Evolutionary conservation across 1,140 invertebrate genomes (phyloP), one percentile per base, ranked within the genome.

Genomic region (Hermetia illucens): DNA sequence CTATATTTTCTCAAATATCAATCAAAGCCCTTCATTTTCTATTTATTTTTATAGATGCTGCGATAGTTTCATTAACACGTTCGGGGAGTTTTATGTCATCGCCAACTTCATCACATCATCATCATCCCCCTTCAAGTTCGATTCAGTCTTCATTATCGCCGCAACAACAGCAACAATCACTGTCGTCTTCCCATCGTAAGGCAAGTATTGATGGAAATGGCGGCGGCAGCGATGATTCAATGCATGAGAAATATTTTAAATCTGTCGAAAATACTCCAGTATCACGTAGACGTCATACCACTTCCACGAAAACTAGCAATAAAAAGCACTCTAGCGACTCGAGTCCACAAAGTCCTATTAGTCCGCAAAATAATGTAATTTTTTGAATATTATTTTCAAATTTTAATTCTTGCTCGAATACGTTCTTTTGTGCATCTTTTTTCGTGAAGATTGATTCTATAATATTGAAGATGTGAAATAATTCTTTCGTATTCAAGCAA

Each of bases 181-280:
- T n/a, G n/a, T 39, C 53, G 53, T 36, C 51, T 46, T 27, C 53
- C 51, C 16, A 22, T 4, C 46, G 51, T 1, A 57, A 59, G 33
- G 50, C 50, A 18, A 58, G 54, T 21, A 63, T 63, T 3, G 66
- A 69, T 36, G 60, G 64, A 9, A 59, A 59, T 30, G 60, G 62
- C 15, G 65, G 68, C 5, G 63, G 63, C 17, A 68, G 69, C 20
- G 79, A 82, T 49, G 80, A 83, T 61, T 79, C 79, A 0, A 83
- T 84, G 80, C 81, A 84, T 54, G 82, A 84, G 50, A 80, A 81
- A 47, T 83, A 82, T 50, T 74, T 83, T 46, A 72, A 72, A 47
- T 72, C 70, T 16, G 70, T 72, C 32, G 70, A 72, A 43, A 72
- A 69, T 49, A 72, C 70, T 25, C 70, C 70, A 8, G 46, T 71